Conservation (phyloP, 2,113 vertebrate species). For the Porphyrio hochstetteri region DNA sequence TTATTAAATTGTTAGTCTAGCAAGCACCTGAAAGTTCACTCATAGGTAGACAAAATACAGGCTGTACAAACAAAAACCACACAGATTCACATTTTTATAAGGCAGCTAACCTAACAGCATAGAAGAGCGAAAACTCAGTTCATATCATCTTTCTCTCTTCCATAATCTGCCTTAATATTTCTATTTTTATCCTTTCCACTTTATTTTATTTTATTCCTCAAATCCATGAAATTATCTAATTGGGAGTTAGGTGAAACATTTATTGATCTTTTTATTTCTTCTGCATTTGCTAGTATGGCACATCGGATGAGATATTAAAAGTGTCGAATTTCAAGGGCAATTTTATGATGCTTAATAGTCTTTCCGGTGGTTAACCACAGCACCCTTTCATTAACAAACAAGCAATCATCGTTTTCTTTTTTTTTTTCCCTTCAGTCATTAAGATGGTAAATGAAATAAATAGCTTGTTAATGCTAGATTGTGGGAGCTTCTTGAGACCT, state of each 20-base stretch:
- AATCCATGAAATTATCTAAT: not conserved
- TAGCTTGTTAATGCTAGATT: constrained; percentile 51
- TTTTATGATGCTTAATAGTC: constrained; percentile 59
- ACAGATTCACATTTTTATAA: not conserved
- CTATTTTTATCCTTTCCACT: not conserved
- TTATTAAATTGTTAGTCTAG: not conserved
- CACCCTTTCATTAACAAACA: constrained; percentile 67
- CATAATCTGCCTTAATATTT: not conserved
- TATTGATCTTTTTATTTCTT: constrained; percentile 18
- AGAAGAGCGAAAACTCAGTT: not conserved
- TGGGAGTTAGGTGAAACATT: not conserved
- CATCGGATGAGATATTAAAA: constrained; percentile 25
- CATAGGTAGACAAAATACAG: not conserved
- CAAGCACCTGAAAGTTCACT: not conserved
- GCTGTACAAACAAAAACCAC: not conserved
- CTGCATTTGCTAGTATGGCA: not conserved
- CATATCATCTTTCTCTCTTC: not conserved
- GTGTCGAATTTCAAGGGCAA: constrained; percentile 65
- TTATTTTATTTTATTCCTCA: not conserved
- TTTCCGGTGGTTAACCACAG: constrained; percentile 66
- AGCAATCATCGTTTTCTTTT: constrained; percentile 45
- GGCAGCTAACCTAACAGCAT: not conserved
- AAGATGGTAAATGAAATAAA: constrained; percentile 67
- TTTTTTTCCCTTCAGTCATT: constrained; percentile 46
- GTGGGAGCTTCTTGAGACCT: constrained; percentile 48